Evolutionary conservation across 1,140 invertebrate genomes (phyloP).

Genomic region (Caligus rogercresseyi): DNA sequence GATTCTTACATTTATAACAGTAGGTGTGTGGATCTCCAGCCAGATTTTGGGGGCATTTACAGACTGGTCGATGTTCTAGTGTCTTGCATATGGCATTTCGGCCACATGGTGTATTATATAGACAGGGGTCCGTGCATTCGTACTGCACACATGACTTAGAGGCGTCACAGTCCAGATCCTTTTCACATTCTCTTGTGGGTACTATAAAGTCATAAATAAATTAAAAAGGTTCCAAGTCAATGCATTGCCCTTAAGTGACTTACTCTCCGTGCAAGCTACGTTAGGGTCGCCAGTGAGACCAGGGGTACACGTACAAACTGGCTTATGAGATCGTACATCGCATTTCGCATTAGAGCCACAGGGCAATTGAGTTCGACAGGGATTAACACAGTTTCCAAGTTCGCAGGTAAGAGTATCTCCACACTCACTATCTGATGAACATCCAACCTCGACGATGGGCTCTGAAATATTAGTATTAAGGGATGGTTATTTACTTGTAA

Average conservation of each 20-base stretch:
- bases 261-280: conserved; percentile 20
- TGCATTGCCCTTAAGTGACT: conserved; percentile 1
- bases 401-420: conserved; percentile 52
- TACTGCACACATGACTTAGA: conserved; percentile 62
- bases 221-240: not conserved
- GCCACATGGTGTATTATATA: conserved; percentile 53
- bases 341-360: conserved; percentile 25
- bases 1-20: conserved; percentile 74
- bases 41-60: conserved; percentile 58
- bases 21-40: conserved; percentile 64
- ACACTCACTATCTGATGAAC: conserved; percentile 56
- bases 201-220: conserved; percentile 33
- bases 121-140: conserved; percentile 57
- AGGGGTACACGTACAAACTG: conserved; percentile 24
- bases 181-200: conserved; percentile 52
- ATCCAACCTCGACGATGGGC: conserved; percentile 45
- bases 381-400: conserved; percentile 31
- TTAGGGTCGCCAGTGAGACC: conserved; percentile 24
- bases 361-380: conserved; percentile 23
- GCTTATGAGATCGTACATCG: conserved; percentile 22
- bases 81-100: conserved; percentile 54
- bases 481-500: not conserved
- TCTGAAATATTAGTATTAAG: conserved; percentile 25
- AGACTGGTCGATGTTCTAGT: conserved; percentile 50
- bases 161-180: conserved; percentile 60